phyloP scores from a whole-genome alignment of 2,797 vertebrate species.

The Myotis pilosus region DNA sequence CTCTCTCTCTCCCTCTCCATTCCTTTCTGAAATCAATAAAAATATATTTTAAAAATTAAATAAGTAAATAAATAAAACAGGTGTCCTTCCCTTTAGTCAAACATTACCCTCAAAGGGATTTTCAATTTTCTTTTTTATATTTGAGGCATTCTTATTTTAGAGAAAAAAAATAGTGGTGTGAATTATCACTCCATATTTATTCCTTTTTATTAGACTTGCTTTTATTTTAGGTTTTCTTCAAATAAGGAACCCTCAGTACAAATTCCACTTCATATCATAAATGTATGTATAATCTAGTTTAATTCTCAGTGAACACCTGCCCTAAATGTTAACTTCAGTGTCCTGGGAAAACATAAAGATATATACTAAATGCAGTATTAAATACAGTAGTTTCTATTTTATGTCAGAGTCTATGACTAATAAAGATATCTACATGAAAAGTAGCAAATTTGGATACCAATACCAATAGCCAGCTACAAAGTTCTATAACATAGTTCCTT shows the following conservation, averaged over 20 bases:
- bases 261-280: background rate
- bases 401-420: background rate
- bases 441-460: background rate
- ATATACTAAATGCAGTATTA: background rate
- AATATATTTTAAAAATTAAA: too few relatives aligned
- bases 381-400: background rate
- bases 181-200: background rate
- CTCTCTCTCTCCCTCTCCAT: too few relatives aligned
- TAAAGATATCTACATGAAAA: background rate
- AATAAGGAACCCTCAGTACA: background rate
- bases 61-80: background rate
- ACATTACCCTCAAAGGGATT: background rate
- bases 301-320: background rate
- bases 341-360: background rate
- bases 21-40: too few relatives aligned
- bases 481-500: background rate
- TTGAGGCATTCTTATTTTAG: background rate
- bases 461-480: background rate
- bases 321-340: background rate
- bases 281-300: background rate
- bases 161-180: background rate
- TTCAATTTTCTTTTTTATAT: constrained; percentile 16
- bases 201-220: background rate
- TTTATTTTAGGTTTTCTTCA: constrained; percentile 38
- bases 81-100: background rate